Percentiles rank a stretch among this genome's conserved stretches.
These are phyloP conservation scores for Paedocypris micromegethes DNA, from an alignment of 2,797 vertebrate genomes.

Conservation along the genomic window DNA sequence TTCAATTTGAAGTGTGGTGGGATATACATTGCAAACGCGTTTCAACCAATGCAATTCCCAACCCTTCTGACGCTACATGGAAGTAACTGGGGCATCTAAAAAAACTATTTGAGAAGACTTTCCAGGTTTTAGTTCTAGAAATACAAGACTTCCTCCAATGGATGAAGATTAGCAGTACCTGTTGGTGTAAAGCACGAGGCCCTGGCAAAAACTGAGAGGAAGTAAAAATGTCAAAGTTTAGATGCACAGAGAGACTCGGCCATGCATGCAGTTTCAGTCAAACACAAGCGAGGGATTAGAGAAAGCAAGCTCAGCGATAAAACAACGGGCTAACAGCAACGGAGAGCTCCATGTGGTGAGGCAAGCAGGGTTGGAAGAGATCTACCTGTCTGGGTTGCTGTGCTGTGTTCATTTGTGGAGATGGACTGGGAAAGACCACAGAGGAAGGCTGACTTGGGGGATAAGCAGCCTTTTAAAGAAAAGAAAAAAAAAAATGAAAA, in stretches of 20 bases:
- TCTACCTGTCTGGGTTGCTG: slow-evolving; percentile 92
- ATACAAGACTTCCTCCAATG: slow-evolving; percentile 5
- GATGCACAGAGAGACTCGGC: slow-evolving; percentile 9
- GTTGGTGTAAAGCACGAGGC: slow-evolving; percentile 89
- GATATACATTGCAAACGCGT: no score
- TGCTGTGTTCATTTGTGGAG: slow-evolving; percentile 97
- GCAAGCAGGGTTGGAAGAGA: background rate
- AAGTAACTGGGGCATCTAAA: background rate
- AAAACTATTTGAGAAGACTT: background rate
- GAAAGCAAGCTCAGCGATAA: slow-evolving; percentile 29
- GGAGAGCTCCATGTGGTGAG: background rate
- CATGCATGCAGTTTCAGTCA: slow-evolving; percentile 21
- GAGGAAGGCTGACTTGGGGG: slow-evolving; percentile 87
- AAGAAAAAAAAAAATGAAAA: background rate
- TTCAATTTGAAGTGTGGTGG: no score
- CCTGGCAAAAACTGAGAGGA: slow-evolving; percentile 85
- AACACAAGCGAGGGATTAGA: slow-evolving; percentile 20
- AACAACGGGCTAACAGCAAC: background rate
- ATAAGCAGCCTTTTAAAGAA: slow-evolving; percentile 75
- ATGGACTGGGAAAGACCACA: slow-evolving; percentile 88
- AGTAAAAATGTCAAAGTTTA: slow-evolving; percentile 64
- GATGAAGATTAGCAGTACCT: slow-evolving; percentile 75
- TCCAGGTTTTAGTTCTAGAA: background rate
- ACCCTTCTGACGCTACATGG: background rate
- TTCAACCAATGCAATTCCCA: slow-evolving; percentile 1